Percentiles rank a stretch among this genome's conserved stretches.
Conservation (phyloP, 2,888 invertebrate genomes). For the Dermolepida albohirtum region DNA sequence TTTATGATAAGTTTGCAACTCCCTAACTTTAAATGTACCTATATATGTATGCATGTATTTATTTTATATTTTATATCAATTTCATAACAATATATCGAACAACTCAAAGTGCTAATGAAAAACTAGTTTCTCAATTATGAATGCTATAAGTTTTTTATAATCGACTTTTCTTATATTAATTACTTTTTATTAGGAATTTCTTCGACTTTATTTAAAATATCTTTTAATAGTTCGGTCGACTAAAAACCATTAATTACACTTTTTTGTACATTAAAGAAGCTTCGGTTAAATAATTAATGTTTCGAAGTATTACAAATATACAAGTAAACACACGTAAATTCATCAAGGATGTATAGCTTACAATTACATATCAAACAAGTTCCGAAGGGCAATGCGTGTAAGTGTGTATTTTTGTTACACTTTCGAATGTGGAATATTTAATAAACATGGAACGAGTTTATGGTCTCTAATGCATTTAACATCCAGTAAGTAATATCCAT, state of each 20-base stretch:
- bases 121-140: too few relatives aligned
- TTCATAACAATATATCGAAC: too few relatives aligned
- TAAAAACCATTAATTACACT: constrained; percentile 35
- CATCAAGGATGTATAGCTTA: constrained; percentile 13
- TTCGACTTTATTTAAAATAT: constrained; percentile 17
- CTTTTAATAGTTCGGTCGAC: constrained; percentile 9
- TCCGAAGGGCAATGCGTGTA: constrained; percentile 25
- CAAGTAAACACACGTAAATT: constrained; percentile 6
- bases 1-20: too few relatives aligned
- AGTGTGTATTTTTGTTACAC: constrained; percentile 37
- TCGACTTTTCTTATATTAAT: constrained; percentile 10
- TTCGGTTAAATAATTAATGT: constrained; percentile 31
- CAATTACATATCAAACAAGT: constrained; percentile 23
- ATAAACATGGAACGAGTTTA: constrained; percentile 32
- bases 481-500: constrained; percentile 32
- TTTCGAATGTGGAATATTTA: constrained; percentile 39
- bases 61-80: too few relatives aligned
- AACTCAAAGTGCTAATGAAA: too few relatives aligned
- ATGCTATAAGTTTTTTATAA: too few relatives aligned
- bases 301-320: constrained; percentile 14
- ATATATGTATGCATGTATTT: too few relatives aligned
- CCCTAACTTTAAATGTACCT: too few relatives aligned
- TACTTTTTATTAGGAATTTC: constrained; percentile 16
- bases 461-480: constrained; percentile 38
- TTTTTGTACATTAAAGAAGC: constrained; percentile 34